Evolutionary conservation across 2,888 invertebrate genomes (phyloP), one percentile per base, ranked within the genome.

Genomic region (Stomorhina lunata): DNA sequence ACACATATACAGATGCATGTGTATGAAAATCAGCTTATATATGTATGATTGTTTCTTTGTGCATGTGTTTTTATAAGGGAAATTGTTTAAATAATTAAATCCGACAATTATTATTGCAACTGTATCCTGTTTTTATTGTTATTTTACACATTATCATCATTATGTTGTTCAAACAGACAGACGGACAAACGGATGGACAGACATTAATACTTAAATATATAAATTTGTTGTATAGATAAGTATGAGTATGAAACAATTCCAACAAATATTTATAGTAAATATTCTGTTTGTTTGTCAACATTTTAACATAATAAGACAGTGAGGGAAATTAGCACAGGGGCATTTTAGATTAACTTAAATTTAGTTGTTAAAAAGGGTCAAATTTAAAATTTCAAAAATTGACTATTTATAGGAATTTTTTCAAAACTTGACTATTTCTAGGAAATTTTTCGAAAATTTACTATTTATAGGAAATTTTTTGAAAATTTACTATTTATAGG

Each of bases 71-170:
- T 72, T 48, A 27, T 7, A 55, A 43, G 48, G 84, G 75, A 84
- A 85, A 86, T 84, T 86, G 84, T 86, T 85, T 85, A 86, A 87
- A 86, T 87, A 86, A 86, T 87, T 87, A 86, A 87, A 87, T 86
- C 82, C 84, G 84, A 85, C 85, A 86, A 86, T 87, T 86, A 86
- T 84, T 85, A 81, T 85, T 85, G 80, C 85, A 69, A 65, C 75
- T 59, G 57, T 76, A 75, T 79, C 65, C 50, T 65, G n/a, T 75
- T 75, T 71, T 75, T 45, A 61, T 65, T 76, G 79, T 53, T 71
- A 71, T 79, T 79, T 82, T 66, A 76, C 83, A 77, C 61, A 53
- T 63, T 66, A 57, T 73, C 40, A 80, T 79, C 57, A 75, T 85
- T 81, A 85, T 85, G 84, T 85, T 84, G n/a, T 32, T 12, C 50